Evolutionary conservation across 1,140 invertebrate genomes (phyloP), one percentile per base, ranked within the genome.

Genomic region (Zaprionus inermis): DNA sequence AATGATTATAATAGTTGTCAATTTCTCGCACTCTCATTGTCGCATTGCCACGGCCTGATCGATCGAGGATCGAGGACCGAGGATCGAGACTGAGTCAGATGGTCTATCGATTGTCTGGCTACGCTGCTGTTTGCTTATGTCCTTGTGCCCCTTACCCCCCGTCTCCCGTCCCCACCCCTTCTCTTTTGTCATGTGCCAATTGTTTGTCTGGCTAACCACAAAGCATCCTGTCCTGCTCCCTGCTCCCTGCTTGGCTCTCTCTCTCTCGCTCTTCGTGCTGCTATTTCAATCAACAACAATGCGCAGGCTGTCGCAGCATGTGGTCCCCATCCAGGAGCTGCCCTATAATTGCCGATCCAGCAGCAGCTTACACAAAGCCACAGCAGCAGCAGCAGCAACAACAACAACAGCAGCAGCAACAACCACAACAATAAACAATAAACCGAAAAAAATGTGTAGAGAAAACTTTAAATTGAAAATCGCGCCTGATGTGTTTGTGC

Each of bases 1-100:
- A 88, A 88, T 76, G 81, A 85, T 82, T 78, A 88, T 86, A 86
- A 88, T 86, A 85, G 82, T 78, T 86, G 82, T 86, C 82, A 86
- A 18, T 76, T 86, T 75, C 61, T 72, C 51, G 71, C 68, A 65
- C 69, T 71, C 63, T 71, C 66, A 38, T 84, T 83, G 81, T 77
- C 82, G 65, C 54, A 32, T 57, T 32, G 32, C 77, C n/a, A n/a
- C n/a, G 22, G 34, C 36, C 66, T 41, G 76, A 80, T 78, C 72
- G 78, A 73, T 78, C 51, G 46, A 0, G 24, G 24, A 0, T 5
- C 1, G 1, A 4, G 22, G 22, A 24, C 22, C 2, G 22, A 4
- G 22, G 1, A 24, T 4, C 1, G 24, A 28, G 24, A 24, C 22
- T 24, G 24, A 65, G 44, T 64, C 70, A 65, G 24, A 54, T 81